Evolutionary conservation across 2,888 invertebrate species (phyloP).

Genomic region (Empis livida): DNA sequence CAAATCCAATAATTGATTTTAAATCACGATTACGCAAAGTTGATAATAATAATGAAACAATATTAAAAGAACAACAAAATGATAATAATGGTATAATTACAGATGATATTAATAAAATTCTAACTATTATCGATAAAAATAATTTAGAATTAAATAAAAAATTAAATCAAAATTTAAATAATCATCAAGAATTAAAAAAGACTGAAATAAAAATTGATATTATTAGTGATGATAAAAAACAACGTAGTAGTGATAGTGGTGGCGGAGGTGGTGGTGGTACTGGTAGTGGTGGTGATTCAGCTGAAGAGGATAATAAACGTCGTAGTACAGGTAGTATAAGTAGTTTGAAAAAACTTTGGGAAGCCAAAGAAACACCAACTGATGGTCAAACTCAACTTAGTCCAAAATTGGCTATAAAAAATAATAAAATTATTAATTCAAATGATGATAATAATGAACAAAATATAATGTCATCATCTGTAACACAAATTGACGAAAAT

Average conservation of each 20-base stretch:
- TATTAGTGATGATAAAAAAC: conserved; percentile 16
- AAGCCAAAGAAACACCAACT: conserved; percentile 49
- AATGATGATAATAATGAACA: not conserved
- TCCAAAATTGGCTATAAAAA: not conserved
- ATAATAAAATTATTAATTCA: not conserved
- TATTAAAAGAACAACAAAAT: conserved; percentile 14
- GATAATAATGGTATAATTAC: conserved; percentile 12
- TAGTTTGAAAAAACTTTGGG: conserved; percentile 86
- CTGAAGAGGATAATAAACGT: conserved; percentile 59
- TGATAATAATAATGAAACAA: conserved; percentile 36
- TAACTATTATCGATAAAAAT: not conserved
- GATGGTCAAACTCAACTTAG: conserved; percentile 11
- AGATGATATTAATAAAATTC: not conserved
- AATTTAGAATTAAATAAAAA: conserved; percentile 9
- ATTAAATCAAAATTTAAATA: conserved; percentile 14
- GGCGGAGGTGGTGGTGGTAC: conserved; percentile 10
- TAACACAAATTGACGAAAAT: not conserved
- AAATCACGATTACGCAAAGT: conserved; percentile 75
- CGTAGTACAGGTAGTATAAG: conserved; percentile 87
- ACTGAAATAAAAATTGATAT: conserved; percentile 38
- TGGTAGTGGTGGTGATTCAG: conserved; percentile 12
- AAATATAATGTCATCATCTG: conserved; percentile 2
- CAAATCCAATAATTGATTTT: conserved; percentile 56
- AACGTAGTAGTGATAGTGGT: conserved; percentile 4
- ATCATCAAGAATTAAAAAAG: conserved; percentile 23